Conservation (phyloP, 2,888 invertebrate species). For the Ectemnius continuus region DNA sequence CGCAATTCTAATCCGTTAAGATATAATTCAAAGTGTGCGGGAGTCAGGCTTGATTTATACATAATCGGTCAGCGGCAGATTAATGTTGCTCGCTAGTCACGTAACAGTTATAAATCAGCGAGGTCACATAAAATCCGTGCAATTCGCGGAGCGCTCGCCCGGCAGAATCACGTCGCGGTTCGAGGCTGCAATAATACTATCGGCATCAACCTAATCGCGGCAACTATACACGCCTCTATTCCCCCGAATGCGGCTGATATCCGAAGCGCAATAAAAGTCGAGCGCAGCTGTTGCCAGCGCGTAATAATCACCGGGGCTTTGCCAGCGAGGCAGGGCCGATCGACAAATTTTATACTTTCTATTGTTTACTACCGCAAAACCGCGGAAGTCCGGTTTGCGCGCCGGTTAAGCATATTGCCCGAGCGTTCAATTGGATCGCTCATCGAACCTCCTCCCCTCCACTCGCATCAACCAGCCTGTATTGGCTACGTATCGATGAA, state of each 20-base stretch:
- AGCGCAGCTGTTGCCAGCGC: not conserved
- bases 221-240: conserved; percentile 39
- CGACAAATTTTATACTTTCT: not conserved
- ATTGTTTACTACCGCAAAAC: no score
- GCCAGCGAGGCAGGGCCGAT: not conserved
- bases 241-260: conserved; percentile 27
- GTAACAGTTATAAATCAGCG: conserved; percentile 27
- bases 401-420: no score
- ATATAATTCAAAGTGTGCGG: no score
- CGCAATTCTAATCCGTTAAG: no score
- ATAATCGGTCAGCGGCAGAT: no score
- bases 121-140: conserved; percentile 29
- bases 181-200: conserved; percentile 41
- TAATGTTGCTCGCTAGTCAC: not conserved
- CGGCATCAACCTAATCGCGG: conserved; percentile 54
- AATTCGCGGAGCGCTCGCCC: conserved; percentile 27
- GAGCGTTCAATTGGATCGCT: no score
- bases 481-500: no score
- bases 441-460: no score
- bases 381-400: no score
- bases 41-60: no score
- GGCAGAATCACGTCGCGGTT: conserved; percentile 37
- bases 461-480: no score
- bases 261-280: conserved; percentile 54
- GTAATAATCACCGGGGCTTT: not conserved